A percentile compares a stretch with the other conserved stretches of the same genome.
Conservation (phyloP, 2,888 invertebrate genomes). For the Aplocera efformata region DNA sequence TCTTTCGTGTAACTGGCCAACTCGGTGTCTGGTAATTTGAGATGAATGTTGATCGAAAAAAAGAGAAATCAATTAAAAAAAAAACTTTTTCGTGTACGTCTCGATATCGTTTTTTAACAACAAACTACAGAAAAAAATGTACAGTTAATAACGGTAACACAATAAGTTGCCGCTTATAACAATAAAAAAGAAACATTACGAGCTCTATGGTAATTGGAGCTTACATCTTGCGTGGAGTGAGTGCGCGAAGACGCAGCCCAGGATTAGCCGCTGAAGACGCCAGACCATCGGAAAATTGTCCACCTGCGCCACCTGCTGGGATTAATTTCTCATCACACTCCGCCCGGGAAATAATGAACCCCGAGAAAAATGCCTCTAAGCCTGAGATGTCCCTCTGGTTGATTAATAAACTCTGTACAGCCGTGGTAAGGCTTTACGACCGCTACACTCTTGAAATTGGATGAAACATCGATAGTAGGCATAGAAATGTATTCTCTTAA, state of each 20-base stretch:
- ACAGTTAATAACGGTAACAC: no score
- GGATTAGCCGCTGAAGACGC: constrained; percentile 37
- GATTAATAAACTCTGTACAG: constrained; percentile 68
- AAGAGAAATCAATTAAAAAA: no score
- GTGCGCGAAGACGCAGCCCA: constrained; percentile 36
- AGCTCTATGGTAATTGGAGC: constrained; percentile 6
- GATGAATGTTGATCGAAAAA: no score
- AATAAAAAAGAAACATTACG: not conserved
- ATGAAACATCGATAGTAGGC: constrained; percentile 21
- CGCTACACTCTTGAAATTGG: constrained; percentile 37
- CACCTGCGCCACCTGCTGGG: constrained; percentile 72
- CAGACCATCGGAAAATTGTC: constrained; percentile 53
- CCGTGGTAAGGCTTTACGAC: constrained; percentile 43
- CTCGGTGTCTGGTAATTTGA: no score
- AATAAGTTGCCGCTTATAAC: no score
- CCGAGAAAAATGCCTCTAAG: constrained; percentile 69
- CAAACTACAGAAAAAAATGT: no score
- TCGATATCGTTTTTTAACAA: no score
- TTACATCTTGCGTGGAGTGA: not conserved
- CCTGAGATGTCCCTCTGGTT: constrained; percentile 55
- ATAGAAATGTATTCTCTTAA: no score
- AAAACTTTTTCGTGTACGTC: no score
- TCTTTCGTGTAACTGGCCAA: no score
- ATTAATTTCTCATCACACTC: constrained; percentile 77
- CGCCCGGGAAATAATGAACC: constrained; percentile 68